These are phyloP conservation scores for Trematomus bernacchii DNA, from an alignment of 2,797 vertebrate species.

Conservation along the genomic window DNA sequence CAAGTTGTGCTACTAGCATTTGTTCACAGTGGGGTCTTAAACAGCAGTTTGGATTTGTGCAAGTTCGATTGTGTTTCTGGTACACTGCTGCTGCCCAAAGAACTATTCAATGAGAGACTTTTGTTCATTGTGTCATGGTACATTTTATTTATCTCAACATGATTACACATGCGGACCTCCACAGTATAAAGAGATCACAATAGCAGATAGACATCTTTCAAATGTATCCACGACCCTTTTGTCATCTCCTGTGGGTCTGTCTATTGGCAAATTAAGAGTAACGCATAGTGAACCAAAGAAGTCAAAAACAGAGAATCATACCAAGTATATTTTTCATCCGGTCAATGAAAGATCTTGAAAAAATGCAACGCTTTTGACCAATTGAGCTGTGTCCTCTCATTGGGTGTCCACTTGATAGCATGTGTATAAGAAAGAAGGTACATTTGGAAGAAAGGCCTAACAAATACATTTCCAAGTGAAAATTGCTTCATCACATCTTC, in stretches of 20 bases:
- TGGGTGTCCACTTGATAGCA: background rate
- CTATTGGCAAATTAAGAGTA: constrained; percentile 40
- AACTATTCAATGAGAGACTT: background rate
- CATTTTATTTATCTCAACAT: background rate
- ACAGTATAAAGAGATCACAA: constrained; percentile 1
- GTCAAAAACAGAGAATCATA: constrained; percentile 52
- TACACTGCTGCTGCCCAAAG: background rate
- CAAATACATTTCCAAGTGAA: constrained; percentile 8
- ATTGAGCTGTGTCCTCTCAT: constrained; percentile 30
- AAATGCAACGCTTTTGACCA: constrained; percentile 2
- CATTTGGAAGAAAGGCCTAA: constrained; percentile 9
- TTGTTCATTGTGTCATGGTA: background rate
- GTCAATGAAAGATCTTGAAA: constrained; percentile 44
- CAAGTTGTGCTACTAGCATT: constrained; percentile 10
- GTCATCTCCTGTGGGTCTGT: constrained; percentile 42
- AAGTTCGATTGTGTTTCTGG: background rate
- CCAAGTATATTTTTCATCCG: constrained; percentile 61
- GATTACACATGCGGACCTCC: background rate
- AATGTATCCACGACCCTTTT: constrained; percentile 13
- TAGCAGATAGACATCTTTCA: constrained; percentile 11
- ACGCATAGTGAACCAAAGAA: constrained; percentile 38
- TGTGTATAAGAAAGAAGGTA: background rate
- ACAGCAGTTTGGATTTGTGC: constrained; percentile 14
- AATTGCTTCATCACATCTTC: background rate
- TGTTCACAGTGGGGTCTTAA: constrained; percentile 24